Evolutionary conservation across 2,888 invertebrate species (phyloP), one percentile per base, ranked within the genome.

Genomic region (Hoplodrina ambigua): DNA sequence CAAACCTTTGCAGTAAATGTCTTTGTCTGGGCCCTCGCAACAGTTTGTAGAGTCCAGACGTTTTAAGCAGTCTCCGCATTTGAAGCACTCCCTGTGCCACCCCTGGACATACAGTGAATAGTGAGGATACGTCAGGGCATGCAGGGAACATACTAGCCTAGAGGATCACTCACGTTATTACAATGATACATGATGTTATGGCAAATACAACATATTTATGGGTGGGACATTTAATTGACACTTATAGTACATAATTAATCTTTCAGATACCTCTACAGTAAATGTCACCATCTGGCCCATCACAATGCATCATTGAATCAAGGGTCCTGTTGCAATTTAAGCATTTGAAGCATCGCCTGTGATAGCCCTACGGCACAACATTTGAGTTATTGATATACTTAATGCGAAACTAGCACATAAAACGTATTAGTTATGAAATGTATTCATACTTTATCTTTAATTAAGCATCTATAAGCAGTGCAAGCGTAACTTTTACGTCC

Each of bases 1-100:
- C 97, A 91, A 96, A 98, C 98, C 98, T 98, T 98, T 99, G 97
- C 99, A 99, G 96, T 98, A 99, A 96, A 99, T 98, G 93, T 99
- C 98, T 97, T 98, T 98, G 94, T 99, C 98, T 88, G 99, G 98
- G 90, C 98, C 99, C 96, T 98, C 99, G 95, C 98, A 98, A 96
- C 98, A 98, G 96, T 98, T 98, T 90, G 98, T 97, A 85, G 98
- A 98, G 96, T 99, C 98, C 96, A 99, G 97, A 92, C 98, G 97
- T 96, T 98, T 98, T 89, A 96, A 96, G 96, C 98, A 99, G 88
- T 97, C 97, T 93, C 97, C 98, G 97, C 98, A 98, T 96, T 98
- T 98, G 97, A 97, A 99, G 97, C 98, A 99, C 96, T 98, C 98
- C 97, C 96, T 98, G 97, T 98, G 98, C 98, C 98, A 98, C 93